Conservation (phyloP, 1,140 invertebrate species). For the Steinernema khuongi region DNA sequence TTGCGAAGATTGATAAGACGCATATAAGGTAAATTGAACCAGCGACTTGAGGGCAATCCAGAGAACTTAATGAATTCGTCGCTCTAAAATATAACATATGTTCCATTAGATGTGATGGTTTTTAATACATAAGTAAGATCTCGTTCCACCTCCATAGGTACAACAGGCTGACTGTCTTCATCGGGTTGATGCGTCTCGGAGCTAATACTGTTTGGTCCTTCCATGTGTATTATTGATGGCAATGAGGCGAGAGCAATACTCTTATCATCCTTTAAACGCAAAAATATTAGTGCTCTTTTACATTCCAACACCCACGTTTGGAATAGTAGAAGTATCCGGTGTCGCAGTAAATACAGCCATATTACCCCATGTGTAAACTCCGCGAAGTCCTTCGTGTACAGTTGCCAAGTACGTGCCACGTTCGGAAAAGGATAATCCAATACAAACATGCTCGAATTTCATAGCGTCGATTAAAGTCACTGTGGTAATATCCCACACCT, state of each 20-base stretch:
- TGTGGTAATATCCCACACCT: neutral
- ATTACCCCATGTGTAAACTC: constrained; percentile 90
- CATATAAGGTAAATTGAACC: constrained; percentile 84
- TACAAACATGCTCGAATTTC: constrained; percentile 70
- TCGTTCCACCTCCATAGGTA: too few species aligned
- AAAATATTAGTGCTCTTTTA: constrained; percentile 1
- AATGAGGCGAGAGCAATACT: neutral
- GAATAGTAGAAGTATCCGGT: constrained; percentile 72
- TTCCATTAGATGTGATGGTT: constrained; percentile 27
- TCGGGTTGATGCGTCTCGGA: too few species aligned
- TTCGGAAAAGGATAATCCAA: constrained; percentile 79
- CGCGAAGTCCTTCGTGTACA: constrained; percentile 77
- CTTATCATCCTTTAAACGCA: constrained; percentile 3
- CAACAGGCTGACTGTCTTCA: too few species aligned
- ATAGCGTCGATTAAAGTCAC: constrained; percentile 61
- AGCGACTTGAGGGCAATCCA: constrained; percentile 75
- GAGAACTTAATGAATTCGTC: constrained; percentile 73
- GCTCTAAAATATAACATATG: too few species aligned
- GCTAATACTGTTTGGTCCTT: too few species aligned
- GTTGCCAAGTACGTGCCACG: constrained; percentile 83
- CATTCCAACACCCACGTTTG: constrained; percentile 38
- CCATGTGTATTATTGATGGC: constrained; percentile 21
- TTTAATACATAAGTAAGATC: too few species aligned
- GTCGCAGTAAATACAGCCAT: constrained; percentile 72
- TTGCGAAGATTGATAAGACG: constrained; percentile 80